Conservation (phyloP, 1,140 invertebrate species). For the Saccostrea glomerata region DNA sequence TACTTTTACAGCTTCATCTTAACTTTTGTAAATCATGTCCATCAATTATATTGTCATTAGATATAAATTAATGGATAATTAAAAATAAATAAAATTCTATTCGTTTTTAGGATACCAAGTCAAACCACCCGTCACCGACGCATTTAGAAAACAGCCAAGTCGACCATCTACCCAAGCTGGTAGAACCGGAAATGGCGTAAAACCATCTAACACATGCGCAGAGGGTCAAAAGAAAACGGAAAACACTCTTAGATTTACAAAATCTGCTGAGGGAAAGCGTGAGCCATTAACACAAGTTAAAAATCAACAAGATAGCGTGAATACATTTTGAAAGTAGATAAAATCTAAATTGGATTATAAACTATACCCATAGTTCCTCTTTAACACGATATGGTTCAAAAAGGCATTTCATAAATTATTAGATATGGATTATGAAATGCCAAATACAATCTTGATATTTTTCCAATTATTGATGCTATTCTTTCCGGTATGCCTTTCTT, state of each 20-base stretch:
- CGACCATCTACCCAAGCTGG: constrained; percentile 44
- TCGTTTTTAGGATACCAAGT: constrained; percentile 54
- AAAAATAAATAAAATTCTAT: neutral
- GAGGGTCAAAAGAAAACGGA: constrained; percentile 20
- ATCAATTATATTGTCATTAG: too few species aligned
- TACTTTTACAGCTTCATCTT: too few species aligned
- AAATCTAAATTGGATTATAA: neutral
- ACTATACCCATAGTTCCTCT: neutral
- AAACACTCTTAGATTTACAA: constrained; percentile 60
- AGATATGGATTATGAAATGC: neutral
- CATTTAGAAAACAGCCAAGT: constrained; percentile 45
- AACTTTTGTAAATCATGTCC: too few species aligned
- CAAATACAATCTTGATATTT: neutral
- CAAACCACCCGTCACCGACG: constrained; percentile 52
- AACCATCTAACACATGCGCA: constrained; percentile 29
- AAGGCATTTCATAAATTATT: neutral
- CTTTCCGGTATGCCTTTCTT: neutral
- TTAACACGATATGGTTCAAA: neutral
- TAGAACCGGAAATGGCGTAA: constrained; percentile 38
- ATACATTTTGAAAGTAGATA: constrained; percentile 40
- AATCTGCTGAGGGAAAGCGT: constrained; percentile 60
- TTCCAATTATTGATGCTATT: neutral
- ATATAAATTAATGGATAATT: too few species aligned
- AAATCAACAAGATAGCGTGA: constrained; percentile 13
- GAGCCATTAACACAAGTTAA: constrained; percentile 9